Conservation (phyloP, 2,797 vertebrate species). For the Atherinosoma microstoma region DNA sequence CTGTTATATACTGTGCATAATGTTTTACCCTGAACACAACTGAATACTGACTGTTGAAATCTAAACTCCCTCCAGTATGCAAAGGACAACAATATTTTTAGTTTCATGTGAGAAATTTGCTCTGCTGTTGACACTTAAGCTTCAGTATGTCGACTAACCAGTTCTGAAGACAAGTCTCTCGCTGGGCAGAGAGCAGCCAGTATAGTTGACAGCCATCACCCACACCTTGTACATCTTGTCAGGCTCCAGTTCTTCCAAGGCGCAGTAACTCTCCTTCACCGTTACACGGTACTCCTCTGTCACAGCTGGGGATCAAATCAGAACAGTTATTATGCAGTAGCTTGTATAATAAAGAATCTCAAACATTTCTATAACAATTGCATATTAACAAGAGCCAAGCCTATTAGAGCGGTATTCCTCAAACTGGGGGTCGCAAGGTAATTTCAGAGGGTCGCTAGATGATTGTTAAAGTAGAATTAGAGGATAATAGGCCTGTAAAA, state of each 20-base stretch:
- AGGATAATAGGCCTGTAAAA: neutral
- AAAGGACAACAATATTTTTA: neutral
- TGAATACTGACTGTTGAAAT: neutral
- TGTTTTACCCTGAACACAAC: neutral
- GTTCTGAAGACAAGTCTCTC: conserved; percentile 91
- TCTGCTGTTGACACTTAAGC: neutral
- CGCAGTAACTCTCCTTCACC: conserved; percentile 95
- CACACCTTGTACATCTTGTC: conserved; percentile 93
- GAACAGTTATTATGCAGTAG: neutral
- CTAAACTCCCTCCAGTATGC: neutral
- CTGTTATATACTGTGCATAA: neutral
- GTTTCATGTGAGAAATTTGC: neutral
- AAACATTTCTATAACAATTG: neutral
- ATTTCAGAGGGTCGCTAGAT: too few species aligned
- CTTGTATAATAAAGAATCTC: neutral
- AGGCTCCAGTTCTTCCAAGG: conserved; percentile 95
- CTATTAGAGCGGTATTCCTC: too few species aligned
- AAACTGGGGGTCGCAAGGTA: too few species aligned
- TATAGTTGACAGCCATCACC: conserved; percentile 97
- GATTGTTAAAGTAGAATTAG: too few species aligned
- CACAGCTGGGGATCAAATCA: conserved; percentile 78
- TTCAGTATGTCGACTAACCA: conserved; percentile 80
- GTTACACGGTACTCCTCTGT: conserved; percentile 96
- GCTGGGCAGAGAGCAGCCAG: conserved; percentile 95
- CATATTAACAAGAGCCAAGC: neutral